phyloP scores from a whole-genome alignment of 2,888 invertebrate species.

The Xylocampa areola region DNA sequence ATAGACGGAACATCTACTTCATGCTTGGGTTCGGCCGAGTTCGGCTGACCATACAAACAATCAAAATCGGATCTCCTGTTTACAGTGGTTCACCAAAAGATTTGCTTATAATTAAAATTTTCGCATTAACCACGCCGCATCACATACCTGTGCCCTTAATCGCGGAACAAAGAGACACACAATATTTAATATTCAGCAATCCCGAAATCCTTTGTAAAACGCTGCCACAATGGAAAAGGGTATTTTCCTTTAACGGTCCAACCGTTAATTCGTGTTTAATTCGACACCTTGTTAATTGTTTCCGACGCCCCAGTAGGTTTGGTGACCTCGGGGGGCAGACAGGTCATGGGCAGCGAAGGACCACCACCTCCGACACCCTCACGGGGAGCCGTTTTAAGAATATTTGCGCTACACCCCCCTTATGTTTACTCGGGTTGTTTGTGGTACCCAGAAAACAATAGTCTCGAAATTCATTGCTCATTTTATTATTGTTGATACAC shows the following conservation, averaged over 20 bases:
- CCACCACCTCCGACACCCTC: constrained; percentile 75
- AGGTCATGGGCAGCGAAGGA: constrained; percentile 78
- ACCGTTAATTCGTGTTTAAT: constrained; percentile 89
- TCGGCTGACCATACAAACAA: constrained; percentile 25
- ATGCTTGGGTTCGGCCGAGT: background rate
- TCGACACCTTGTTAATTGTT: constrained; percentile 90
- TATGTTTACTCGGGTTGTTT: constrained; percentile 88
- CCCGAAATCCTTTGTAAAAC: constrained; percentile 87
- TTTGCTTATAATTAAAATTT: constrained; percentile 73
- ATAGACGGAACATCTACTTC: background rate
- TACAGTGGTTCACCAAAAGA: constrained; percentile 52
- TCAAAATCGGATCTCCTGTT: constrained; percentile 44
- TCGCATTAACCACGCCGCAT: constrained; percentile 67
- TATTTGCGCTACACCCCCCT: constrained; percentile 85
- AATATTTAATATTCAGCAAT: constrained; percentile 88
- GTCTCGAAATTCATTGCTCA: constrained; percentile 89
- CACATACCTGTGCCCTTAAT: constrained; percentile 77
- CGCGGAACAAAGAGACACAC: constrained; percentile 85
- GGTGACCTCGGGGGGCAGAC: constrained; percentile 82
- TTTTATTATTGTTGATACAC: constrained; percentile 89
- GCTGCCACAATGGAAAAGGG: constrained; percentile 87
- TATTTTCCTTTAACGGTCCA: constrained; percentile 87
- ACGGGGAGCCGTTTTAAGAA: constrained; percentile 88
- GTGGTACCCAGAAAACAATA: constrained; percentile 89
- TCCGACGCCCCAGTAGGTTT: constrained; percentile 86